A percentile compares a stretch with the other conserved stretches of the same genome.
phyloP scores from a whole-genome alignment of 1,140 invertebrate species.

The Caenorhabditis briggsae region DNA sequence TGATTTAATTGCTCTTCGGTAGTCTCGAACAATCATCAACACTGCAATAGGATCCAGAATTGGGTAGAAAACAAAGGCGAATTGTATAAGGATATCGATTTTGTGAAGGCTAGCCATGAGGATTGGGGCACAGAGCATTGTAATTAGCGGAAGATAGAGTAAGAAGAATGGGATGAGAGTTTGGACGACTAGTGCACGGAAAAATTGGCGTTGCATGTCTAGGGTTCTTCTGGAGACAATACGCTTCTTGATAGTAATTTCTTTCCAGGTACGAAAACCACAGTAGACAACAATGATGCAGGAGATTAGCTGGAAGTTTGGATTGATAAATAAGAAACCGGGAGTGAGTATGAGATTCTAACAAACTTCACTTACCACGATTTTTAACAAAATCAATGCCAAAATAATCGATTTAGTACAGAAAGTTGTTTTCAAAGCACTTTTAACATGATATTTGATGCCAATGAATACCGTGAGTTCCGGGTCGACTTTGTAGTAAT shows the following conservation, averaged over 20 bases:
- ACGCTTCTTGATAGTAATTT: not conserved
- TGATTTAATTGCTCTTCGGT: not conserved
- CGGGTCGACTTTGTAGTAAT: slow-evolving; percentile 5
- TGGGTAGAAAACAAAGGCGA: slow-evolving; percentile 24
- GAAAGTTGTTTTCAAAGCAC: not conserved
- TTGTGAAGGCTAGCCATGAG: not conserved
- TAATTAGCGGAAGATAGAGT: not conserved
- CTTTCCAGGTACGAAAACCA: not conserved
- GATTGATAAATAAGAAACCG: no score
- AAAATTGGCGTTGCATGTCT: slow-evolving; percentile 24
- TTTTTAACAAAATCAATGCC: not conserved
- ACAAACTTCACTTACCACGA: not conserved
- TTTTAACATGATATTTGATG: slow-evolving; percentile 8
- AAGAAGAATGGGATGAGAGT: slow-evolving; percentile 13
- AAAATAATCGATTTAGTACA: slow-evolving; percentile 14
- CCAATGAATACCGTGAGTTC: not conserved
- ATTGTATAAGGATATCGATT: not conserved
- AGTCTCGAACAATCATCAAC: slow-evolving; percentile 5
- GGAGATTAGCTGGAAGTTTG: not conserved
- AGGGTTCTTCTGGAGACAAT: slow-evolving; percentile 2
- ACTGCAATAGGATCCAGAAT: slow-evolving; percentile 7
- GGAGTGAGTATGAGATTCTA: not conserved
- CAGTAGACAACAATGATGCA: not conserved
- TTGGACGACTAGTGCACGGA: slow-evolving; percentile 8
- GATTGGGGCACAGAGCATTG: slow-evolving; percentile 13